Conservation (phyloP, 1,140 invertebrate species). For the Tetramorium simillimum region DNA sequence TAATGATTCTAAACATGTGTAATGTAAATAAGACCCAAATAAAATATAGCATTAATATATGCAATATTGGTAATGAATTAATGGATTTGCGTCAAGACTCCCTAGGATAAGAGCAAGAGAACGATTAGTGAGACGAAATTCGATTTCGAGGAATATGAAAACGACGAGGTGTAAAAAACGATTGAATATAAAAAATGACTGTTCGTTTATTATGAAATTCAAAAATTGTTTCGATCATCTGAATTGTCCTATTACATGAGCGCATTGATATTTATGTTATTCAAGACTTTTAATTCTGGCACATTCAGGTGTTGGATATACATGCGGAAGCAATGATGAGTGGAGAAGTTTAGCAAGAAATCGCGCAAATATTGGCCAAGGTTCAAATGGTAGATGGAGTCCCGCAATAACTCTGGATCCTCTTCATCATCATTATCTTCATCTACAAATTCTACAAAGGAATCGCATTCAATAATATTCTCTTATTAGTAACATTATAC, state of each 20-base stretch:
- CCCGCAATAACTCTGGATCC: constrained; percentile 86
- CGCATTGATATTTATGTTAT: constrained; percentile 78
- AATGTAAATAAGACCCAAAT: constrained; percentile 64
- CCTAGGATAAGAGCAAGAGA: background rate
- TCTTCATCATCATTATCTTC: constrained; percentile 85
- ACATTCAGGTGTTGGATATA: constrained; percentile 87
- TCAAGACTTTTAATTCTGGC: constrained; percentile 84
- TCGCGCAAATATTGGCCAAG: constrained; percentile 87
- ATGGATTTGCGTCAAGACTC: background rate
- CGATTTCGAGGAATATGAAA: background rate
- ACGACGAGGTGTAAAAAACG: background rate
- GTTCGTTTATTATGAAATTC: constrained; percentile 70
- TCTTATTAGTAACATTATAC: background rate
- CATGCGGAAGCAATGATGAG: constrained; percentile 86
- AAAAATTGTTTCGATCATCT: constrained; percentile 55
- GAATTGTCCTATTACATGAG: constrained; percentile 71
- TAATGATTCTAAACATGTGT: constrained; percentile 64
- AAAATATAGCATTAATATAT: constrained; percentile 64
- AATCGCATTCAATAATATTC: background rate
- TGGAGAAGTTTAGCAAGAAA: constrained; percentile 87
- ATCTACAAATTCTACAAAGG: constrained; percentile 72
- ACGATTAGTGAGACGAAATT: background rate
- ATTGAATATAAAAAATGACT: background rate
- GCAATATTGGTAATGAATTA: background rate
- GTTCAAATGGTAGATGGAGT: constrained; percentile 88